These are phyloP conservation scores for Himalopsyche anomala DNA, from an alignment of 2,888 invertebrate species.

Conservation along the genomic window DNA sequence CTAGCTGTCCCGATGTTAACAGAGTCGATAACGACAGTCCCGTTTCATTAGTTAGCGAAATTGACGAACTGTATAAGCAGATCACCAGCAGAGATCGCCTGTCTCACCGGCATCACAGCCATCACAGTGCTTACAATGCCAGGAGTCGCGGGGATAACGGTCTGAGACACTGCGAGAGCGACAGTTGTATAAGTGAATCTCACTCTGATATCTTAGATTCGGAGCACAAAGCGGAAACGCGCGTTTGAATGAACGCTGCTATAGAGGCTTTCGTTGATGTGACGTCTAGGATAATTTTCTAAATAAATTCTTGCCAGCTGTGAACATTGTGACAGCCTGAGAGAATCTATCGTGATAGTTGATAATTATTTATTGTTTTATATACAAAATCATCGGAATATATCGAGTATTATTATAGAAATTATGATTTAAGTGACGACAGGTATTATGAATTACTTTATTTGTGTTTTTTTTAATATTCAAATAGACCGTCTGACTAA, in stretches of 20 bases:
- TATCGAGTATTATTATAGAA: slow-evolving; percentile 28
- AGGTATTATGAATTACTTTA: not conserved
- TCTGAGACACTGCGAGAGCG: slow-evolving; percentile 73
- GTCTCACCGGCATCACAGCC: slow-evolving; percentile 68
- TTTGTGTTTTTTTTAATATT: not conserved
- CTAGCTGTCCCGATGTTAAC: slow-evolving; percentile 75
- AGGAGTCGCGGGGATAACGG: slow-evolving; percentile 75
- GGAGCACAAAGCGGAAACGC: slow-evolving; percentile 72
- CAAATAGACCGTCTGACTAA: no score
- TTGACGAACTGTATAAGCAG: slow-evolving; percentile 84
- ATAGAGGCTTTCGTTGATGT: not conserved
- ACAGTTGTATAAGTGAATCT: slow-evolving; percentile 75
- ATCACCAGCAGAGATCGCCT: slow-evolving; percentile 76
- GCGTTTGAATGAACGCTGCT: slow-evolving; percentile 68
- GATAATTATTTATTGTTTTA: slow-evolving; percentile 53
- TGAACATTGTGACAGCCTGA: not conserved
- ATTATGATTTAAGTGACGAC: not conserved
- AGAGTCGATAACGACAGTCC: slow-evolving; percentile 72
- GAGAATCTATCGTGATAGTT: slow-evolving; percentile 10
- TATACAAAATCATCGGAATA: slow-evolving; percentile 55
- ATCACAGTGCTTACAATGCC: slow-evolving; percentile 71
- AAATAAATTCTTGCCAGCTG: slow-evolving; percentile 7
- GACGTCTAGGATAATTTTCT: not conserved
- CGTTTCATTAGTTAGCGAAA: slow-evolving; percentile 76
- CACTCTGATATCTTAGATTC: slow-evolving; percentile 70